Percentiles rank a stretch among this genome's conserved stretches.
These are phyloP conservation scores for Ophion ventricosus DNA, from an alignment of 2,888 invertebrate genomes.

Conservation along the genomic window DNA sequence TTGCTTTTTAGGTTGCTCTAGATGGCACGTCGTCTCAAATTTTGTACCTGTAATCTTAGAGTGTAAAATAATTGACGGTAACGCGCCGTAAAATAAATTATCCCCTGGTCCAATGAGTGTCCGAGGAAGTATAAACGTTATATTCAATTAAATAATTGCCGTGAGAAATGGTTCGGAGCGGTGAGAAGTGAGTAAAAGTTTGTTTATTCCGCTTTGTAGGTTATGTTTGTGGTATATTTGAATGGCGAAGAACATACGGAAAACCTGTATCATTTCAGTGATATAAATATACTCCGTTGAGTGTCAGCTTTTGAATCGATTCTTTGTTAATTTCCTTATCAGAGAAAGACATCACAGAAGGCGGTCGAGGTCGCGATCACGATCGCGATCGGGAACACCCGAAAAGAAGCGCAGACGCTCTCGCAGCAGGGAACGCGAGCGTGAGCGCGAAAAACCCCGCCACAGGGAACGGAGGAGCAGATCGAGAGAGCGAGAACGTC, in stretches of 20 bases:
- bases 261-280: background rate
- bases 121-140: slow-evolving; percentile 6
- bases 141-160: slow-evolving; percentile 6
- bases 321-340: slow-evolving; percentile 40
- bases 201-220: slow-evolving; percentile 41
- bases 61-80: slow-evolving; percentile 29
- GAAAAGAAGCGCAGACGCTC: slow-evolving; percentile 86
- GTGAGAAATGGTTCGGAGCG: slow-evolving; percentile 76
- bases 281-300: background rate
- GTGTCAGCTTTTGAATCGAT: slow-evolving; percentile 8
- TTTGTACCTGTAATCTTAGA: slow-evolving; percentile 25
- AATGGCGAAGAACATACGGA: background rate
- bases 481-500: slow-evolving; percentile 86
- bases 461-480: slow-evolving; percentile 86
- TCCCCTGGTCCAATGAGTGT: slow-evolving; percentile 28
- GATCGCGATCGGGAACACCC: slow-evolving; percentile 86
- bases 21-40: slow-evolving; percentile 27
- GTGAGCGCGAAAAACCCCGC: slow-evolving; percentile 86
- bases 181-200: slow-evolving; percentile 77
- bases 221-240: slow-evolving; percentile 41
- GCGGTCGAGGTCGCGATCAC: slow-evolving; percentile 86
- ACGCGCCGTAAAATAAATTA: background rate
- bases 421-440: slow-evolving; percentile 86
- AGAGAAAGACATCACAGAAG: slow-evolving; percentile 84
- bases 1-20: background rate